Evolutionary conservation across 2,888 invertebrate genomes (phyloP).

Genomic region (Isotomurus palustris): DNA sequence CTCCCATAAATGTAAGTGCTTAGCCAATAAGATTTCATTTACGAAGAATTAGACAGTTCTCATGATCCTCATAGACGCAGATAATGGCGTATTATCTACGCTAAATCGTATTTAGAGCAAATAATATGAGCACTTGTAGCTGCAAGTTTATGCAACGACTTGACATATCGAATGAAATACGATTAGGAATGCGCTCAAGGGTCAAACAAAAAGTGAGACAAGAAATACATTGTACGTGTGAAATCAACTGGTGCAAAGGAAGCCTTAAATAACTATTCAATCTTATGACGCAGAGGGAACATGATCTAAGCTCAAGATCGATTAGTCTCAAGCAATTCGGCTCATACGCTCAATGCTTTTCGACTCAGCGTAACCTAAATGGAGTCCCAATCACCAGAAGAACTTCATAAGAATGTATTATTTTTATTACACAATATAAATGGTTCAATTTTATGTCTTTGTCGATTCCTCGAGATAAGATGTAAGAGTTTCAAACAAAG

Average conservation of each 20-base stretch:
- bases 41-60: no score
- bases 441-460: neutral
- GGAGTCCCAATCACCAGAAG: conserved; percentile 1
- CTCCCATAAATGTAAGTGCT: no score
- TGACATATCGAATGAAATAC: no score
- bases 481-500: no score
- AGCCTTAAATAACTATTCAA: conserved; percentile 15
- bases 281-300: conserved; percentile 7
- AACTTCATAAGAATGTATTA: neutral
- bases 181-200: no score
- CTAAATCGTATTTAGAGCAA: no score
- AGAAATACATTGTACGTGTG: neutral
- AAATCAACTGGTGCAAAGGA: neutral
- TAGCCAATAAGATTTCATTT: no score
- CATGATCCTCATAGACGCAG: no score
- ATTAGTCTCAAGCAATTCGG: conserved; percentile 3
- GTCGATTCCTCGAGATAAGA: conserved; percentile 3
- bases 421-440: conserved; percentile 6
- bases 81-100: no score
- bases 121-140: no score
- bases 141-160: no score
- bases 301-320: conserved; percentile 13
- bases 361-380: neutral
- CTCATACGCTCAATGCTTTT: neutral
- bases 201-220: no score